Conservation (phyloP, 2,113 vertebrate genomes). For the Saguinus midas region DNA sequence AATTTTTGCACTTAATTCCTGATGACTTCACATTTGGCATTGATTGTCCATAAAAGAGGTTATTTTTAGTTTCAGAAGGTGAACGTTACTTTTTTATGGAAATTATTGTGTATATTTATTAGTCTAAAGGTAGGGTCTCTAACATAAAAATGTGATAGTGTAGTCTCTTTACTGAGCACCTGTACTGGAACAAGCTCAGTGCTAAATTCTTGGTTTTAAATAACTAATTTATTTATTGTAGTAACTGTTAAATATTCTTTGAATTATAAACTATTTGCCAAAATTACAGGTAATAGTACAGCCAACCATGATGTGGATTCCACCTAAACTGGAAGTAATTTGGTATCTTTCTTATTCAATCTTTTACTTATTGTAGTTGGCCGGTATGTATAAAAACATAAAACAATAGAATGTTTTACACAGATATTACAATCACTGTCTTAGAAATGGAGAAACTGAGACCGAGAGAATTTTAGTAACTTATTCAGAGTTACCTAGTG, state of each 20-base stretch:
- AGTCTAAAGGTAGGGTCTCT: background rate
- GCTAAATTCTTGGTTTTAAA: background rate
- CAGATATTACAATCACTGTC: background rate
- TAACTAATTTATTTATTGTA: background rate
- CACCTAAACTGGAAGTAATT: background rate
- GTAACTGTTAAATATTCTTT: background rate
- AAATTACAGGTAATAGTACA: background rate
- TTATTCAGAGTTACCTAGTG: background rate
- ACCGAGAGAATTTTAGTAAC: background rate
- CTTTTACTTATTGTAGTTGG: background rate
- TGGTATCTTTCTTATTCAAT: background rate
- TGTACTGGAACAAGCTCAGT: background rate
- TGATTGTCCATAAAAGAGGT: background rate
- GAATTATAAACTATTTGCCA: background rate
- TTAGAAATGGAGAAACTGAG: background rate
- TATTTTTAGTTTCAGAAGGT: background rate
- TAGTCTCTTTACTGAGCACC: background rate
- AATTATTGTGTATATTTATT: background rate
- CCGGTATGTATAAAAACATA: background rate
- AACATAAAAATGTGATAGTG: background rate
- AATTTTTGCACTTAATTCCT: background rate
- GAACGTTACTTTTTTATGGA: background rate
- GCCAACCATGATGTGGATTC: background rate
- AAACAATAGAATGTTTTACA: background rate
- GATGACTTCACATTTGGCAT: background rate